Evolutionary conservation across 2,888 invertebrate genomes (phyloP).

Genomic region (Hermaeophaga mercurialis): DNA sequence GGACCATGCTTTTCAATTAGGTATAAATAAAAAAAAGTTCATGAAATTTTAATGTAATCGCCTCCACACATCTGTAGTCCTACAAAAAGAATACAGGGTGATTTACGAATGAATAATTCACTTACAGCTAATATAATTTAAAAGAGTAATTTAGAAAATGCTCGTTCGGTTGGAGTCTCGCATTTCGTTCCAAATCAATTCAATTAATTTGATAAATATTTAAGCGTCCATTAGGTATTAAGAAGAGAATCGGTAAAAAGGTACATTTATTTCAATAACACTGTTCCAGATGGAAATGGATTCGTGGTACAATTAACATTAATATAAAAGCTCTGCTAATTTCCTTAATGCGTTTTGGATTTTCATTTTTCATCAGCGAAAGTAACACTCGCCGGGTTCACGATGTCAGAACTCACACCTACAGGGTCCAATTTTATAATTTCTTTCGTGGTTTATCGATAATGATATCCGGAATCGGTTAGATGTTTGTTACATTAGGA

Average conservation of each 20-base stretch:
- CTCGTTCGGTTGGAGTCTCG: conserved; percentile 5
- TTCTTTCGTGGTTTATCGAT: no score
- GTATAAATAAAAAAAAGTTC: conserved; percentile 1
- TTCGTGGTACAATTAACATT: conserved; percentile 47
- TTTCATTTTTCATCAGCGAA: conserved; percentile 59
- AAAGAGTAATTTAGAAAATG: conserved; percentile 26
- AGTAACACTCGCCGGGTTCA: conserved; percentile 44
- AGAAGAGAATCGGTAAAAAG: conserved; percentile 35
- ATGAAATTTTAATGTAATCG: neutral
- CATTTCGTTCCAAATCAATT: conserved; percentile 36
- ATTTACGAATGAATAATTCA: conserved; percentile 17
- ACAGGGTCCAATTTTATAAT: conserved; percentile 13
- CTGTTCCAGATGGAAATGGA: conserved; percentile 17
- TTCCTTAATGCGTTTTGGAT: conserved; percentile 59
- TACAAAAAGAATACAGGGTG: neutral
- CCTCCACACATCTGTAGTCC: neutral
- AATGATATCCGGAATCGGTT: no score
- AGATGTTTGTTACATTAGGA: no score
- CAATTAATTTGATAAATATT: conserved; percentile 48
- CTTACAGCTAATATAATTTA: conserved; percentile 20
- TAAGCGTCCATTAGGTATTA: conserved; percentile 46
- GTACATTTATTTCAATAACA: conserved; percentile 24
- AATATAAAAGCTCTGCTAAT: conserved; percentile 58
- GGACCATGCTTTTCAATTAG: conserved; percentile 30
- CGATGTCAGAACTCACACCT: conserved; percentile 53